phyloP scores from a whole-genome alignment of 2,888 invertebrate genomes.

The Bembecia ichneumoniformis region DNA sequence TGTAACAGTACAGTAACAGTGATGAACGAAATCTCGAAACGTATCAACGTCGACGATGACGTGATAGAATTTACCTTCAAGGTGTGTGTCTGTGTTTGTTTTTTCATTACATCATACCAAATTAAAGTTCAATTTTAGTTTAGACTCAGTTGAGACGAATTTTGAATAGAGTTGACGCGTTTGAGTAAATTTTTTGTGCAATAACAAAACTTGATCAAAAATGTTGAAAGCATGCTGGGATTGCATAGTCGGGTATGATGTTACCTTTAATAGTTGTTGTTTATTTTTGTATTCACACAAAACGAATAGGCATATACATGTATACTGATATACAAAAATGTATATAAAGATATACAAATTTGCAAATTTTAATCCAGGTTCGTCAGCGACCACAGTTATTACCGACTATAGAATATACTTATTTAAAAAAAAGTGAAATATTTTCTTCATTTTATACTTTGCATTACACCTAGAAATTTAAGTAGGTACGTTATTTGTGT shows the following conservation, averaged over 20 bases:
- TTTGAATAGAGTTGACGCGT: slow-evolving; percentile 17
- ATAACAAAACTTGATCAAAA: slow-evolving; percentile 12
- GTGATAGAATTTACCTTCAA: slow-evolving; percentile 29
- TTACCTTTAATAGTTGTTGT: too few relatives aligned
- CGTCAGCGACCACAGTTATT: too few relatives aligned
- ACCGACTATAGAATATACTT: too few relatives aligned
- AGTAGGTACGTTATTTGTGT: too few relatives aligned
- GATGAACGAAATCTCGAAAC: slow-evolving; percentile 28
- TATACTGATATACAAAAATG: too few relatives aligned
- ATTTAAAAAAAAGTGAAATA: too few relatives aligned
- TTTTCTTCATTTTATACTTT: too few relatives aligned
- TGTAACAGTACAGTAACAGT: slow-evolving; percentile 14
- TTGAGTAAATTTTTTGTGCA: background rate
- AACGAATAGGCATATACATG: slow-evolving; percentile 10
- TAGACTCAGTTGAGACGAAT: slow-evolving; percentile 18
- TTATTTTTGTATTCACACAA: too few relatives aligned
- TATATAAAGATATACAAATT: too few relatives aligned
- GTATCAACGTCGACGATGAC: slow-evolving; percentile 29
- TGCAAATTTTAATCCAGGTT: too few relatives aligned
- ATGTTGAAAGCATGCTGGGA: slow-evolving; percentile 64
- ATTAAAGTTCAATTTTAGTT: slow-evolving; percentile 19
- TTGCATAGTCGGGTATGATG: slow-evolving; percentile 54
- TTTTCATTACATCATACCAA: slow-evolving; percentile 55
- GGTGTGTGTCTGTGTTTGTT: slow-evolving; percentile 50
- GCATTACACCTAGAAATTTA: too few relatives aligned